Base-by-base conservation (phyloP, 2,888 invertebrate species). In the Rhagonycha lutea region DNA sequence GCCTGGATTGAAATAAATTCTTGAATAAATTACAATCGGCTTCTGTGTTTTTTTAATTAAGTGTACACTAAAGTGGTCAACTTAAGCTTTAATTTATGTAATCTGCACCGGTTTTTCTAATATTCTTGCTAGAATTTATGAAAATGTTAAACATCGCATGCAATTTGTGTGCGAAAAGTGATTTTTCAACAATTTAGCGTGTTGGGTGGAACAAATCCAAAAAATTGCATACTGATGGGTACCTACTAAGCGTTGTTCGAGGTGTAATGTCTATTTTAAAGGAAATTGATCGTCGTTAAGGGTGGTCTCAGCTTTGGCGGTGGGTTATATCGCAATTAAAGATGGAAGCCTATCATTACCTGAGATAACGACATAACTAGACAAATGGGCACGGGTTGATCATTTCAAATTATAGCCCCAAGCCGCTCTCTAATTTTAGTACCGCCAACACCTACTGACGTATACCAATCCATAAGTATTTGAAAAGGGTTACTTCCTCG, bases 301-400 rank as follows among this genome's bases (percentile, higher is more conserved):
- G 86, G 86, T 87, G 86, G 86, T 86, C 86, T 83, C 79, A 79
- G 79, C 83, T 82, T 83, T 81, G 85, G 84, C 86, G 85, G 85
- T 83, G 80, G 81, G 83, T 84, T 83, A 85, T 84, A 83, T 83
- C 82, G 83, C 84, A 85, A 85, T 85, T 85, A 85, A 82, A 82
- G 84, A 82, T 84, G 85, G 86, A 85, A 86, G 86, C 85, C 86
- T 86, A 86, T 87, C 86, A 87, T 87, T 87, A 87, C 83, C 79
- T 78, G 81, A 82, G 84, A 86, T 87, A 87, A 87, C 86, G 87
- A 86, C 85, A 87, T 87, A 87, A 87, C 87, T 87, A 87, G 87
- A 87, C 87, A 87, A 87, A 87, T 87, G 87, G 86, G 86, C 85
- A 84, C 84, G 85, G 85, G 86, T 84, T 84, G 82, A 83, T 84